phyloP scores from a whole-genome alignment of 2,888 invertebrate genomes.

The Rhagonycha fulva region DNA sequence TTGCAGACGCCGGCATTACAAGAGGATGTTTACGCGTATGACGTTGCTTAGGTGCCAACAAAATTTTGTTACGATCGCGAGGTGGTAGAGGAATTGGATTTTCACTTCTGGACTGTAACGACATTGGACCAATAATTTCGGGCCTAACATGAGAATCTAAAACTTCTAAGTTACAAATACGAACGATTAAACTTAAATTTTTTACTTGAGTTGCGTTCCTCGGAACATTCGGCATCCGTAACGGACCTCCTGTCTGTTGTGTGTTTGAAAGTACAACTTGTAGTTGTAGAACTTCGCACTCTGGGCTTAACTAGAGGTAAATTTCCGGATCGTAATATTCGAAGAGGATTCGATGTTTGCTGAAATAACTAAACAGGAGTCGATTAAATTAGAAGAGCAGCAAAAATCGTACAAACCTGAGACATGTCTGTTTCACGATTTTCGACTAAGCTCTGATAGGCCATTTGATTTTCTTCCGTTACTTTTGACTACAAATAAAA shows the following conservation, averaged over 20 bases:
- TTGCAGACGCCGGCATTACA: slow-evolving; percentile 69
- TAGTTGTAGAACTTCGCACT: slow-evolving; percentile 40
- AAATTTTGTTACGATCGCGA: slow-evolving; percentile 68
- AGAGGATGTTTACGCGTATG: slow-evolving; percentile 83
- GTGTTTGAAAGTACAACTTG: slow-evolving; percentile 31
- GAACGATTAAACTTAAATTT: background rate
- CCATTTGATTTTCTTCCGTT: slow-evolving; percentile 88
- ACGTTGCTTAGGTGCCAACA: slow-evolving; percentile 68
- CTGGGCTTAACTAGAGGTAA: slow-evolving; percentile 59
- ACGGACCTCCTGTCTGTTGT: slow-evolving; percentile 28
- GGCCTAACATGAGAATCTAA: background rate
- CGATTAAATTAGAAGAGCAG: background rate
- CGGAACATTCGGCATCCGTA: slow-evolving; percentile 31
- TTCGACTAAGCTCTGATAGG: slow-evolving; percentile 91
- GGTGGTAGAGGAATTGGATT: slow-evolving; percentile 83
- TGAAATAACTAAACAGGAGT: slow-evolving; percentile 40
- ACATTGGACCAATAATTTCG: background rate
- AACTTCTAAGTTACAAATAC: background rate
- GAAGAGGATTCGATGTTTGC: slow-evolving; percentile 63
- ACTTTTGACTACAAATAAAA: slow-evolving; percentile 70
- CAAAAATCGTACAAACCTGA: slow-evolving; percentile 41
- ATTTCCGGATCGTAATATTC: slow-evolving; percentile 65
- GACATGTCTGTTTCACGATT: slow-evolving; percentile 52
- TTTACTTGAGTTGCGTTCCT: slow-evolving; percentile 19
- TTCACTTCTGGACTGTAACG: slow-evolving; percentile 36